Evolutionary conservation across 92 coral and sea anemone species (phyloP).

Genomic region (Zoanthus solanderi): DNA sequence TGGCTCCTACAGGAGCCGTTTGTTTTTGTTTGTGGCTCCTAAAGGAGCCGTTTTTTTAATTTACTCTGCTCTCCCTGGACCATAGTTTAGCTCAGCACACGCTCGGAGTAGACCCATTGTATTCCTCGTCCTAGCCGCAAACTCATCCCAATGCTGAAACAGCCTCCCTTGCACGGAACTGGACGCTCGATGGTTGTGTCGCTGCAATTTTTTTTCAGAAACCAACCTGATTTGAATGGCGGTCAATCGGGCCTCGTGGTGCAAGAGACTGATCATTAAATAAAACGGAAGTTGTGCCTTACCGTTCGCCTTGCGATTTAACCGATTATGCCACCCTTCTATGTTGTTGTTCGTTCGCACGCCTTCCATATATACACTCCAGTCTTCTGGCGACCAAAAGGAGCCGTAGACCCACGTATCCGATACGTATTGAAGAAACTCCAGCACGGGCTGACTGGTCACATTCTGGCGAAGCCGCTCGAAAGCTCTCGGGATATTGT

Average conservation of each 20-base stretch:
- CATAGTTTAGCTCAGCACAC: not conserved
- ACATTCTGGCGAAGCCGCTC: no score
- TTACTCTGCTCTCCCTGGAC: slow-evolving; percentile 1
- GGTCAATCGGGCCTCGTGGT: no score
- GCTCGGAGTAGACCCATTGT: not conserved
- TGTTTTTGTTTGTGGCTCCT: slow-evolving; percentile 8
- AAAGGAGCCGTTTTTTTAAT: no score
- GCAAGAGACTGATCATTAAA: slow-evolving; percentile 5
- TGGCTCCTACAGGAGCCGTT: slow-evolving; percentile 8
- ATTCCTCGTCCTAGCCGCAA: no score
- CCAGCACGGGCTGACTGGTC: no score
- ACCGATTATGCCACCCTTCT: not conserved
- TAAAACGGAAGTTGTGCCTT: not conserved
- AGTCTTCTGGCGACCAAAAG: not conserved
- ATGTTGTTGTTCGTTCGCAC: not conserved
- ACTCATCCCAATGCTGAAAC: not conserved
- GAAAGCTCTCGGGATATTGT: no score
- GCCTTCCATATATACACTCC: no score
- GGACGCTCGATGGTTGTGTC: not conserved
- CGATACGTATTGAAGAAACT: not conserved
- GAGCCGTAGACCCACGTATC: slow-evolving; percentile 9
- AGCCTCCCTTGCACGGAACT: slow-evolving; percentile 3
- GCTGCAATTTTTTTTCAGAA: no score
- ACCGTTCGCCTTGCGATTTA: not conserved
- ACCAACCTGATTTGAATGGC: no score